Evolutionary conservation across 2,888 invertebrate species (phyloP).

Genomic region (Pterostichus madidus): DNA sequence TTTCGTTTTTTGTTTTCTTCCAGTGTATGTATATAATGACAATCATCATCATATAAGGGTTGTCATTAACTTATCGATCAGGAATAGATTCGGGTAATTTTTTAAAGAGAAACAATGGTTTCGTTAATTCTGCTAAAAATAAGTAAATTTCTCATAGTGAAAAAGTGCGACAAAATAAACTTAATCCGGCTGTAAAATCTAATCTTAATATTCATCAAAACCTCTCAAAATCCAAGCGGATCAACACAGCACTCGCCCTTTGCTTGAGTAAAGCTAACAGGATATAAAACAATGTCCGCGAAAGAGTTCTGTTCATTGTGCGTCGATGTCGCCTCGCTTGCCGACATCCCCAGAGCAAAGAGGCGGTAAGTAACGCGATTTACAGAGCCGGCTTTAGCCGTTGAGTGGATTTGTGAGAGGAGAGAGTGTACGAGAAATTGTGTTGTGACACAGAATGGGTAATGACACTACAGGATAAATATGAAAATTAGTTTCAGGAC

Average conservation of each 20-base stretch:
- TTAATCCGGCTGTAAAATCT: conserved; percentile 2
- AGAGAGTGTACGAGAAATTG: too few relatives aligned
- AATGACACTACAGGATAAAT: too few relatives aligned
- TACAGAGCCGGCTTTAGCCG: not conserved
- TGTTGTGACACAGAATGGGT: too few relatives aligned
- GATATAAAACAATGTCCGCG: conserved; percentile 42
- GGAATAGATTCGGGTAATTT: too few relatives aligned
- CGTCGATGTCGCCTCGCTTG: not conserved
- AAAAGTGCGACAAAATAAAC: too few relatives aligned
- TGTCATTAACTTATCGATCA: too few relatives aligned
- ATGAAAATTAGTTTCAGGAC: too few relatives aligned
- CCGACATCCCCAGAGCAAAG: not conserved
- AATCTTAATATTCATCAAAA: conserved; percentile 1
- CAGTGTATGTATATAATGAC: too few relatives aligned
- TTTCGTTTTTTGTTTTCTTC: too few relatives aligned
- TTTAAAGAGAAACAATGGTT: too few relatives aligned
- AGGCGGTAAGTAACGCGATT: conserved; percentile 2
- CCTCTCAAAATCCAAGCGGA: not conserved
- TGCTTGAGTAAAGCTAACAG: conserved; percentile 32
- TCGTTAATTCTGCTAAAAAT: not conserved
- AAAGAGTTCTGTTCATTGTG: conserved; percentile 13
- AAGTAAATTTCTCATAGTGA: not conserved
- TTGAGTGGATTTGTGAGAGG: not conserved
- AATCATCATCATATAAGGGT: too few relatives aligned
- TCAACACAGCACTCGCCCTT: not conserved